A percentile compares a stretch with the other conserved stretches of the same genome.
Conservation (phyloP, 2,888 invertebrate species). For the Ariolimax columbianus region DNA sequence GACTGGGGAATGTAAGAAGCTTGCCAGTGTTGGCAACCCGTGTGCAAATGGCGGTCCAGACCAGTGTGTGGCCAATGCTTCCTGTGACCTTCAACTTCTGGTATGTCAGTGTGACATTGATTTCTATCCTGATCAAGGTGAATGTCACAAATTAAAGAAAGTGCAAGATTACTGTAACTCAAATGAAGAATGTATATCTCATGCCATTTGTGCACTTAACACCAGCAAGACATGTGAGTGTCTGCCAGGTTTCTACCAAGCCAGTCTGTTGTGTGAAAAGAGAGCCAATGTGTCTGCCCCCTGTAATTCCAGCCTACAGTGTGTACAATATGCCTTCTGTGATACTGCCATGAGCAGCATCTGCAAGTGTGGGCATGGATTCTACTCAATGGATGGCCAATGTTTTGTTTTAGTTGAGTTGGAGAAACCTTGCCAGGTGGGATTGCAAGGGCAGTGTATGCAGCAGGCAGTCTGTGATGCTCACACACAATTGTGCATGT, state of each 20-base stretch:
- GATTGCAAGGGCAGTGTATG: conserved; percentile 39
- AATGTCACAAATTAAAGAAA: conserved; percentile 20
- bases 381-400: conserved; percentile 43
- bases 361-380: conserved; percentile 42
- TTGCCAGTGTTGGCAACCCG: conserved; percentile 7
- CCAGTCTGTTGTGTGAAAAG: conserved; percentile 23
- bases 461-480: conserved; percentile 44
- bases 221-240: conserved; percentile 21
- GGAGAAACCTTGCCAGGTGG: conserved; percentile 11
- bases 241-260: conserved; percentile 41
- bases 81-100: conserved; percentile 30
- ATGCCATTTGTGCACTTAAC: conserved; percentile 35
- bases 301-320: conserved; percentile 46
- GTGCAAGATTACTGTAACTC: conserved; percentile 31
- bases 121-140: conserved; percentile 40
- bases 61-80: conserved; percentile 51
- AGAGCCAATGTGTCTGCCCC: conserved; percentile 15
- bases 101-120: conserved; percentile 45
- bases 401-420: conserved; percentile 2
- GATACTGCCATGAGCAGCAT: background rate
- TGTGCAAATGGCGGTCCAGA: conserved; percentile 43
- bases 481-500: conserved; percentile 28
- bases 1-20: conserved; percentile 40
- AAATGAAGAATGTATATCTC: conserved; percentile 33
- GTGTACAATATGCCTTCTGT: conserved; percentile 49